Base-by-base conservation (phyloP, 2,888 invertebrate genomes). In the Mesorhabditis sp. region DNA sequence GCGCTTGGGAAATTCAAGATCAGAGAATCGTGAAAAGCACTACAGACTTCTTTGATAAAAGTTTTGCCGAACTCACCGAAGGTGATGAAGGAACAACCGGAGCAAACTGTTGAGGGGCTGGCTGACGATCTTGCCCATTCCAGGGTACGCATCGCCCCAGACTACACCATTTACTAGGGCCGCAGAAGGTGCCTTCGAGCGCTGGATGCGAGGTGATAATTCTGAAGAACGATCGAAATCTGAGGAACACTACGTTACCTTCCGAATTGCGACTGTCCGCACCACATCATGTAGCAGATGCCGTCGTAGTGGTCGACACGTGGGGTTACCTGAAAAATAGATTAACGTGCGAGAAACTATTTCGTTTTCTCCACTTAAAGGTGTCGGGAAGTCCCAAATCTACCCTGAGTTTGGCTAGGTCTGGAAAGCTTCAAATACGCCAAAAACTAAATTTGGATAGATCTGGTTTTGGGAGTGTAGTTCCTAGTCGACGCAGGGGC, bases 271-370 rank as follows among this genome's bases (percentile, higher is more conserved):
- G 77, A 76, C 73, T 81, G 80, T 42, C 85, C 84, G 76, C 86
- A 86, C 84, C 85, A 86, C 83, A 86, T 85, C 86, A 85, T 86
- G 74, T 83, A 78, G 74, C 86, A 86, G 72, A 84, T 80, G 50
- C 80, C 83, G 72, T 85, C 85, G 71, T 82, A 81, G 62, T 82
- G 77, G 71, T 84, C 85, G 67, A 78, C 79, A 13, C 82, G 75
- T 28, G 85, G 85, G 58, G 81, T 80, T 44, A 85, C 80, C 81
- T 84, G 74, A 13, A 78, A 74, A 71, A 70, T 28, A 28, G 28
- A 28, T 28, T 28, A 28, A 28, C 28, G 28, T 28, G 2, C 28
- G 28, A 28, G 28, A 28, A 28, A 28, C 28, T 2, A 1, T 28
- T 28, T 28, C 1, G 28, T 28, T 28, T 28, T 28, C 1, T 28